Conservation (phyloP, 2,888 invertebrate genomes). For the Sclerodermus sp. region DNA sequence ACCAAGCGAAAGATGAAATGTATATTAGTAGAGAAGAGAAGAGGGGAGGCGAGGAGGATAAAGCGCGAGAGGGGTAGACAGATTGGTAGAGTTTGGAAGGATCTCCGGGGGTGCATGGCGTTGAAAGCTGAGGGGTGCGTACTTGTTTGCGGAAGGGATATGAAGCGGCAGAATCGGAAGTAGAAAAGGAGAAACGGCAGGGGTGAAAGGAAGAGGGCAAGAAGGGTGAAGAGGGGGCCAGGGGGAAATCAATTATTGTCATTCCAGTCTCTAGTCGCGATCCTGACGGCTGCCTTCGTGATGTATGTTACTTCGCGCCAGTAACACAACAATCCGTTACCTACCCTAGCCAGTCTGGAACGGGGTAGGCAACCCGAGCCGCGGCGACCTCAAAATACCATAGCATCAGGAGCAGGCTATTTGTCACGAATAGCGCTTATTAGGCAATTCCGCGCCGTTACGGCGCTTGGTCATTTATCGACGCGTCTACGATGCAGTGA, state of each 20-base stretch:
- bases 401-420: conserved; percentile 51
- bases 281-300: conserved; percentile 49
- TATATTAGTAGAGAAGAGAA: too few species aligned
- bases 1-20: too few species aligned
- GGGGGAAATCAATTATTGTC: conserved; percentile 54
- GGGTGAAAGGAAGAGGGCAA: not conserved
- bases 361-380: conserved; percentile 3
- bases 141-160: too few species aligned
- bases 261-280: conserved; percentile 48
- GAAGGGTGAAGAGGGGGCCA: conserved; percentile 16
- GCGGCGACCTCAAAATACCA: conserved; percentile 46
- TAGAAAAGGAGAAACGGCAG: conserved; percentile 4
- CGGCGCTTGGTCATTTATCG: conserved; percentile 50
- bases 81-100: too few species aligned
- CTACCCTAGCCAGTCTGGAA: conserved; percentile 22
- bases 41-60: conserved; percentile 10
- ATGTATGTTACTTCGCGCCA: conserved; percentile 42
- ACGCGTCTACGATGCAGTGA: conserved; percentile 49
- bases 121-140: too few species aligned
- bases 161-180: too few species aligned
- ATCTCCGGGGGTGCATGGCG: too few species aligned
- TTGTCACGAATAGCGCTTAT: conserved; percentile 56
- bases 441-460: conserved; percentile 51
- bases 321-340: conserved; percentile 52
- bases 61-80: too few species aligned